Conservation (phyloP, 92 coral and sea anemone genomes). For the Actinostola sp. region DNA sequence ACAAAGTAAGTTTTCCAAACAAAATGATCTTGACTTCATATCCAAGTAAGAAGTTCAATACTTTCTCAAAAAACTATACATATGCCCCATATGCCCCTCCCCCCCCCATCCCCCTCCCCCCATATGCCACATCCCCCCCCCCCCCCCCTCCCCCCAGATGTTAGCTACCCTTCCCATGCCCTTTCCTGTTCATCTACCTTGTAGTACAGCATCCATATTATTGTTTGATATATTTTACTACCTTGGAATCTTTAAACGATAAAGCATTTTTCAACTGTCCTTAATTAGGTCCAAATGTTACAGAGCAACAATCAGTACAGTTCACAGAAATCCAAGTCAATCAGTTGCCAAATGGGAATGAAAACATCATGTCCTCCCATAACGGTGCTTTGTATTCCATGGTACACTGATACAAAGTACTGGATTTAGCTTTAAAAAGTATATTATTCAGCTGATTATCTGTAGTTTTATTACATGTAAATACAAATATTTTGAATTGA, state of each 20-base stretch:
- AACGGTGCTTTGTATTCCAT: conserved; percentile 58
- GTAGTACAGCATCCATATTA: too few relatives aligned
- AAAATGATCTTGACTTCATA: background rate
- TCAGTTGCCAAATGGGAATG: conserved; percentile 60
- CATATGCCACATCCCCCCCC: too few relatives aligned
- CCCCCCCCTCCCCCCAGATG: too few relatives aligned
- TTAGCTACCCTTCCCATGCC: too few relatives aligned
- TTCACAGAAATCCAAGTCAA: conserved; percentile 76
- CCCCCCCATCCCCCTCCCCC: too few relatives aligned
- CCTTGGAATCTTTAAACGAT: background rate
- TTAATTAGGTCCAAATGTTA: conserved; percentile 12
- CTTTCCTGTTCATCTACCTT: too few relatives aligned
- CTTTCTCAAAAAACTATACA: too few relatives aligned
- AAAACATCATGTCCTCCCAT: conserved; percentile 42
- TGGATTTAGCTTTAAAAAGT: background rate
- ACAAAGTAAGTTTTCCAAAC: conserved; percentile 17
- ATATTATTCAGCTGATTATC: background rate
- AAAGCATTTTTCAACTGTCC: background rate
- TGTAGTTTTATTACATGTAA: background rate
- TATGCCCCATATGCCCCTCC: too few relatives aligned
- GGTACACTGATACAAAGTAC: conserved; percentile 47
- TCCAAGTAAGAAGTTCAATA: too few relatives aligned
- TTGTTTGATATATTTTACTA: too few relatives aligned
- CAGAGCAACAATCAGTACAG: conserved; percentile 41
- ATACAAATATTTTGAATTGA: background rate